phyloP scores from a whole-genome alignment of 2,797 vertebrate species.

The Rhinogobio ventralis region DNA sequence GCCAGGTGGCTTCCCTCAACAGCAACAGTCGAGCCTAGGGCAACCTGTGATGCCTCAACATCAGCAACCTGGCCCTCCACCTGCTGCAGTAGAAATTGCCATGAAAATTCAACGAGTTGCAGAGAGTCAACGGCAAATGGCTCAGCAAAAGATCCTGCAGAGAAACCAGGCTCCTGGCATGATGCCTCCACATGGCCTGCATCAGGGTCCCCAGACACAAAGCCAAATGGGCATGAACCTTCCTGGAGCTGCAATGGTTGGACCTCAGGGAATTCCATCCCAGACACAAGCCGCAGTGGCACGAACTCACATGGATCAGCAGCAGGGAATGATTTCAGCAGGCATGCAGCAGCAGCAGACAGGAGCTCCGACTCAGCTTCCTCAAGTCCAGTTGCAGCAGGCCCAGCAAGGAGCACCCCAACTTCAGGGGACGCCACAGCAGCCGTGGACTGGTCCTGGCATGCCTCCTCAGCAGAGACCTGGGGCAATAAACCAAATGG shows the following conservation, averaged over 20 bases:
- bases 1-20: constrained; percentile 85
- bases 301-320: constrained; percentile 85
- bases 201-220: constrained; percentile 72
- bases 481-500: constrained; percentile 71
- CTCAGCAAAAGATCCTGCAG: constrained; percentile 89
- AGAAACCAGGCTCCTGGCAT: constrained; percentile 75
- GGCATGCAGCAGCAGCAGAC: constrained; percentile 86
- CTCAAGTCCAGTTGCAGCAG: constrained; percentile 78
- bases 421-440: constrained; percentile 78
- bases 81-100: constrained; percentile 93
- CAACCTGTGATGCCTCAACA: constrained; percentile 83
- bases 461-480: constrained; percentile 77
- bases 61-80: constrained; percentile 83
- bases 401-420: constrained; percentile 73
- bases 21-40: constrained; percentile 80
- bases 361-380: constrained; percentile 78
- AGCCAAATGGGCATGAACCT: constrained; percentile 85
- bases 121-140: constrained; percentile 95
- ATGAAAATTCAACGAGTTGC: constrained; percentile 95
- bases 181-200: constrained; percentile 83
- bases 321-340: constrained; percentile 74
- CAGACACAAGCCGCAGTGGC: constrained; percentile 79
- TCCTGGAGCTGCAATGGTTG: constrained; percentile 72
- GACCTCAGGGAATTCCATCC: constrained; percentile 73
- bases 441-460: constrained; percentile 75